These are phyloP conservation scores for Agrochola circellaris DNA, from an alignment of 2,888 invertebrate genomes.

Conservation along the genomic window DNA sequence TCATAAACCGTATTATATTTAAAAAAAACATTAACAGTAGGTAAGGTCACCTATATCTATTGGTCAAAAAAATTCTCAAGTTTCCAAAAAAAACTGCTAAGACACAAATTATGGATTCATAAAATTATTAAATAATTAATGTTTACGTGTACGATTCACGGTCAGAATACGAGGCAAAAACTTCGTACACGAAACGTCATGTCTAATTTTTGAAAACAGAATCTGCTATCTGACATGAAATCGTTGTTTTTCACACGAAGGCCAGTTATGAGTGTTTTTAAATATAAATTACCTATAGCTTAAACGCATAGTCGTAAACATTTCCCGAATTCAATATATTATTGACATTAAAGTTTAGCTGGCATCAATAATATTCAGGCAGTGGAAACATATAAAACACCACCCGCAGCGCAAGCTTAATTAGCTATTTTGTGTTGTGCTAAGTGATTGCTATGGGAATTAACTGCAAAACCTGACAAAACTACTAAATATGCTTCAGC, in stretches of 20 bases:
- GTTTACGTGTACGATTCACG: constrained; percentile 38
- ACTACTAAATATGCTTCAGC: constrained; percentile 16
- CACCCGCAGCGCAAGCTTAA: constrained; percentile 58
- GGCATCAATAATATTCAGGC: constrained; percentile 55
- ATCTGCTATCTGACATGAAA: constrained; percentile 19
- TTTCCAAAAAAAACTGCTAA: background rate
- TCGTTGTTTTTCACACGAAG: constrained; percentile 20
- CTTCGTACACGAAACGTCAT: constrained; percentile 26
- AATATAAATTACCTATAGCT: constrained; percentile 35
- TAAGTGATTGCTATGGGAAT: constrained; percentile 46
- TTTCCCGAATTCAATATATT: constrained; percentile 54
- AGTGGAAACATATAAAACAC: constrained; percentile 54
- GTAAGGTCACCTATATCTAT: background rate
- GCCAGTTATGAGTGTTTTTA: constrained; percentile 23
- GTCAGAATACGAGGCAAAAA: constrained; percentile 45
- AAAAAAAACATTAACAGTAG: background rate
- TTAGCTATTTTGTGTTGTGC: constrained; percentile 52
- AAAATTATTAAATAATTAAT: constrained; percentile 38
- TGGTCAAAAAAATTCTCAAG: background rate
- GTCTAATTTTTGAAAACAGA: constrained; percentile 40
- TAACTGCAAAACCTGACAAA: constrained; percentile 41
- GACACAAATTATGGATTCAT: constrained; percentile 5
- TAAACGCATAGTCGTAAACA: constrained; percentile 42
- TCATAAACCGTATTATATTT: background rate
- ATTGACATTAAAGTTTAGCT: constrained; percentile 56